Evolutionary conservation across 2,113 vertebrate species (phyloP), one percentile per base, ranked within the genome.

Genomic region (Orientallactaga bullata): DNA sequence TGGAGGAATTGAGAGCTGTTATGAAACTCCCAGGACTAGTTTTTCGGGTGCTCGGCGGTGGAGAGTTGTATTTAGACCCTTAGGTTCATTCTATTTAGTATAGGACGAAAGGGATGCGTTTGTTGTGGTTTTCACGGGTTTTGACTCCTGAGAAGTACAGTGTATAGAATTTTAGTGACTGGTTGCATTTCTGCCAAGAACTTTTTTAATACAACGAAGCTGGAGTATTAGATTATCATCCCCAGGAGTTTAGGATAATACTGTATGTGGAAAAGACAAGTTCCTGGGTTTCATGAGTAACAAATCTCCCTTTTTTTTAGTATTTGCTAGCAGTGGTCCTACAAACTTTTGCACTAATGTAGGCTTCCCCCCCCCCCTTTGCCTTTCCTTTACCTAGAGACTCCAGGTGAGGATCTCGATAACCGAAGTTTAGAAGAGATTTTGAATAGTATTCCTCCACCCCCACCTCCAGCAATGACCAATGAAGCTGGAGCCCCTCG

Each of bases 401-500:
- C 96, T 84, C 94, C 98, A 95, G 95, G 94, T 65, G 99, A 99
- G 97, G 98, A 97, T 90, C 95, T 98, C 95, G 99, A 99, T 98
- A 98, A 97, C 96, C 98, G 98, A 97, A 99, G 99, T 99, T 98
- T 99, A 98, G 99, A 99, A 98, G 99, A 99, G 98, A 99, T 99
- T 98, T 98, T 99, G 98, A 98, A 97, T 97, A 99, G 99, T 98
- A 99, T 99, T 98, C 98, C 99, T 98, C 99, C 99, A 98, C 99
- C 99, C 97, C 99, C 99, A 93, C 99, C 98, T 98, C 99, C 99
- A 96, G 99, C 99, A 95, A 99, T 99, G 99, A 98, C 99, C 98
- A 99, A 98, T 98, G 99, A 99, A 98, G 98, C 99, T 82, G 99
- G 99, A 95, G 99, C 99, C 98, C 99, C 99, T 97, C 99, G 99